Conservation (phyloP, 2,888 invertebrate species). For the Ecdyonurus torrentis region DNA sequence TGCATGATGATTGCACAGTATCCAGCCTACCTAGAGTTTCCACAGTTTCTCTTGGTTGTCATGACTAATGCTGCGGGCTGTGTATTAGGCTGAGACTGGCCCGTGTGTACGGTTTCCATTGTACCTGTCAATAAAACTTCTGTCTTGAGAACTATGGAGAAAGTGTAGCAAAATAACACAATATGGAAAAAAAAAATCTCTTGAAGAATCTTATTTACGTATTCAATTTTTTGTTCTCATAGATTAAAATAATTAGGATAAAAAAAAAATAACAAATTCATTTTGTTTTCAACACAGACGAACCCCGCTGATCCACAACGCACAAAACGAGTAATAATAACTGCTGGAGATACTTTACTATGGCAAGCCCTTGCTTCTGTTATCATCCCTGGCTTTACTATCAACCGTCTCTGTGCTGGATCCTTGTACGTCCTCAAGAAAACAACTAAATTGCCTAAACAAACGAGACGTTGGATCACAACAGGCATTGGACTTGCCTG, state of each 20-base stretch:
- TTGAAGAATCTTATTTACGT: no score
- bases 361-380: slow-evolving; percentile 94
- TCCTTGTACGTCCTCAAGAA: slow-evolving; percentile 28
- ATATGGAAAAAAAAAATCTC: no score
- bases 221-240: background rate
- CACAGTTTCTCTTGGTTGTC: no score
- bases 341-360: slow-evolving; percentile 62
- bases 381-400: slow-evolving; percentile 73
- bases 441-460: slow-evolving; percentile 25
- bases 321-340: slow-evolving; percentile 22
- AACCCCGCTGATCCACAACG: slow-evolving; percentile 1
- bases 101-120: no score
- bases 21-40: no score
- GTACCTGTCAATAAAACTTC: background rate
- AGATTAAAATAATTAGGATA: background rate
- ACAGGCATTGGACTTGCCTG: slow-evolving; percentile 59
- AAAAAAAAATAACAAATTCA: background rate
- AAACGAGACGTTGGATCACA: slow-evolving; percentile 35
- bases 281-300: background rate
- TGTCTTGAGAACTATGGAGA: no score
- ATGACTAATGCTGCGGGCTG: no score
- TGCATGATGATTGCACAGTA: no score
- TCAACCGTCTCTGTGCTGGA: slow-evolving; percentile 62
- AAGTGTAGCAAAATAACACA: no score
- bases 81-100: no score